Base-by-base conservation (phyloP, 2,888 invertebrate genomes). In the Herminia tarsipennalis region DNA sequence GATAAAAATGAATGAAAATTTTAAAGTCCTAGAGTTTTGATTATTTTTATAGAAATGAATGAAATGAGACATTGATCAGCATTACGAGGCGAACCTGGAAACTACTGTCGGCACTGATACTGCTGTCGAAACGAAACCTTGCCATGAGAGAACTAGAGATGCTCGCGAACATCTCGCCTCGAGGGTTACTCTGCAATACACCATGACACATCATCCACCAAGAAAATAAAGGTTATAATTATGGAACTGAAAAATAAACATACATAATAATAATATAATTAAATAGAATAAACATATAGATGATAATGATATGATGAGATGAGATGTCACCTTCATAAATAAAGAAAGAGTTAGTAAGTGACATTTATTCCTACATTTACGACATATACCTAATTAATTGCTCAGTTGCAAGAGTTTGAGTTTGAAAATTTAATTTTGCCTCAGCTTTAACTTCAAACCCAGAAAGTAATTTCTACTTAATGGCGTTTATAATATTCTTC, bases 101-200 rank as follows among this genome's bases (percentile, higher is more conserved):
- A 92, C 93, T 96, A 93, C 93, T 95, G 91, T 93, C 94, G 83
- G 94, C 93, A 91, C 95, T 95, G 83, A 95, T 88, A 73, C 95
- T 95, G 83, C 95, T 94, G 88, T 95, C 95, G 88, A 95, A 93
- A 76, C 94, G 95, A 92, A 95, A 95, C 86, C 95, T 95, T 83
- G 94, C 95, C 94, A 96, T 94, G 87, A 96, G 92, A 55, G 96
- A 96, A 69, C 95, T 95, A 68, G 96, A 94, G 72, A 96, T 94
- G 89, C 95, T 96, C 70, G 96, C 96, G 83, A 94, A 95, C 93
- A 95, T 95, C 93, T 96, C 96, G 73, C 96, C 96, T 76, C 94
- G 94, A 73, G 94, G 93, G 81, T 95, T 94, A 86, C 93, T 93
- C 95, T 95, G 93, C 78, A 92, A 92, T 81, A 83, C 81, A 89